Evolutionary conservation across 2,888 invertebrate genomes (phyloP), one percentile per base, ranked within the genome.

Genomic region (Minunthozetes semirufus): DNA sequence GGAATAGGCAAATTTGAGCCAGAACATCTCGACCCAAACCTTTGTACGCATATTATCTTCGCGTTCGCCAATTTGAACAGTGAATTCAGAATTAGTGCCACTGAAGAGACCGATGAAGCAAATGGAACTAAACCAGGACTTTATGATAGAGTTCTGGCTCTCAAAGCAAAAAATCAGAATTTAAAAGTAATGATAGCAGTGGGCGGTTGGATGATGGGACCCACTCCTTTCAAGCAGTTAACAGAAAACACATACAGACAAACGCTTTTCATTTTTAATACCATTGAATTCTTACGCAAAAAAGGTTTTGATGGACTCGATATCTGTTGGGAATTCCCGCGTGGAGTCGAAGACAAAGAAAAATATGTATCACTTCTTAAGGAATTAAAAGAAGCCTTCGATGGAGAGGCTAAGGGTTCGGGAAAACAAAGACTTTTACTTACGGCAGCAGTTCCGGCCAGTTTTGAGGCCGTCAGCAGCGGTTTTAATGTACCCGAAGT

Each of bases 141-240:
- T 1, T 96, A 94, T 81, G 90, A 91, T 74, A 88, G 91, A 80
- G 88, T 96, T 11, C 89, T 94, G 48, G 90, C 88, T 0, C 84
- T 96, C 77, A 89, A 94, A 76, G 92, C 93, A 77, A 90, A 90
- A 81, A 94, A 95, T 84, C 89, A 93, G 0, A 89, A 92, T 79
- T 84, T 96, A 77, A 94, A 92, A 87, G 91, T 83, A 17, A 77
- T 83, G 22, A 77, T 84, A 1, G 83, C 83, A 6, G 81, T 96
- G 79, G 96, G 96, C 75, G 96, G 96, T 25, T 96, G 95, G 95
- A 93, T 93, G 0, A 95, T 95, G 81, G 95, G 95, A 15, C 94
- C 95, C 0, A 93, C 93, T 0, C 94, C 94, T 3, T 80, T 80
- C 75, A 93, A 93, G 85, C 93, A 94, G 82, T 86, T 94, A 59